Base-by-base conservation (phyloP, 2,888 invertebrate species). In the Nomada hirtipes region DNA sequence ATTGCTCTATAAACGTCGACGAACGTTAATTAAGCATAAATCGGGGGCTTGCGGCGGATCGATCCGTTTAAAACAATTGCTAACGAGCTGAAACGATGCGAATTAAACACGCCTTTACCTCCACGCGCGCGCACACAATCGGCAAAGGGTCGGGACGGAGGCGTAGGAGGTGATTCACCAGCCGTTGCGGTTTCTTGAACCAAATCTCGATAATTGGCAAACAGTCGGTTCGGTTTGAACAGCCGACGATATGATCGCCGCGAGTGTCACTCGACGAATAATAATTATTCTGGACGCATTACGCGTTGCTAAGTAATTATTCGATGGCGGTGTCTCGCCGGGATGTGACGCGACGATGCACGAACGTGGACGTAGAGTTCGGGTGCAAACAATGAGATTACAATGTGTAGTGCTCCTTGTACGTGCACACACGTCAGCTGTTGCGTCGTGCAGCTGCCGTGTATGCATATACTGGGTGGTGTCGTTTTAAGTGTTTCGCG, bases 401-500 rank as follows among this genome's bases (percentile, higher is more conserved):
- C 79, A 68, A 78, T 76, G 78, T 64, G 47, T 67, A 71, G 67
- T 76, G 67, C 57, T 71, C 80, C 70, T 61, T 71, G 74, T 20
- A 20, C 20, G 20, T 3, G 13, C 11, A 20, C 26, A 57, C 69
- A 67, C 82, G 91, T 91, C 91, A 91, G 91, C 91, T 91, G 91
- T 91, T 91, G 87, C 89, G 78, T 88, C 83, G 86, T 73, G 89
- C 91, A 91, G 90, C 91, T 91, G 91, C 85, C 47, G 47, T 78
- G 23, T 55, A 36, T 73, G 47, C 76, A 29, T 61, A 36, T 77
- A 81, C 75, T 55, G 80, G 77, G 77, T 80, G 77, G 65, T 26
- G 36, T 69, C 63, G 53, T 82, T 82, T 76, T 73, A 73, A 72
- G 67, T 67, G 61, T 36, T 61, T 20, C 26, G 2, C n/a, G 26